Conservation (phyloP, 2,113 vertebrate genomes). For the Prietella phreatophila region DNA sequence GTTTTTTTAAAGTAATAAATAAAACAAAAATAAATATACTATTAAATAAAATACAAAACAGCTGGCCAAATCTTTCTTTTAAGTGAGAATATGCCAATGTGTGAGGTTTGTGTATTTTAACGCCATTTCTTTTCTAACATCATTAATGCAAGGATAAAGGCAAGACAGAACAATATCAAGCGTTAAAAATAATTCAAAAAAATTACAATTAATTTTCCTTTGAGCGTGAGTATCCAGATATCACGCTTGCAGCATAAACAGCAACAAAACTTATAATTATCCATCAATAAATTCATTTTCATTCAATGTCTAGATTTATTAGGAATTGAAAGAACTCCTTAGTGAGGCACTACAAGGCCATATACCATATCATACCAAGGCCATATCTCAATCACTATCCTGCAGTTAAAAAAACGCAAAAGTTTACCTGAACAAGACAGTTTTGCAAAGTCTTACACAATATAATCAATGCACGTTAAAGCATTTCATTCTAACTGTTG, state of each 20-base stretch:
- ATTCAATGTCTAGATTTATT: constrained; percentile 29
- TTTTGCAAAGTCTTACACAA: constrained; percentile 20
- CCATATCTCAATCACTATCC: neutral
- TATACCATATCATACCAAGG: neutral
- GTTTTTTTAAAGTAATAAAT: constrained; percentile 74
- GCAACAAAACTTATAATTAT: constrained; percentile 47
- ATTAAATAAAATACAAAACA: constrained; percentile 78
- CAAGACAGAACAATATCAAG: neutral
- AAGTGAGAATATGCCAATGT: constrained; percentile 24
- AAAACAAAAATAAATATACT: constrained; percentile 78
- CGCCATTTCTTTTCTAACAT: constrained; percentile 12
- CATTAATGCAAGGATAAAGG: constrained; percentile 11
- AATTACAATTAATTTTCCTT: neutral
- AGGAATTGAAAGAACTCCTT: constrained; percentile 18
- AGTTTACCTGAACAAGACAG: constrained; percentile 10
- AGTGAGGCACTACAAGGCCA: constrained; percentile 35
- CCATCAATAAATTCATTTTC: constrained; percentile 2
- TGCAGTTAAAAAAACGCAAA: neutral
- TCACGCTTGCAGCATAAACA: constrained; percentile 23
- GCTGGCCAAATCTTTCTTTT: constrained; percentile 53
- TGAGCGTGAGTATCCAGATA: constrained; percentile 35
- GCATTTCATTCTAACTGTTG: constrained; percentile 32
- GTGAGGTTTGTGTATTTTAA: neutral
- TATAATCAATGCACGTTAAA: constrained; percentile 17
- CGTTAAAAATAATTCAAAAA: neutral